Percentiles rank a stretch among this genome's conserved stretches.
Conservation (phyloP, 2,797 vertebrate species). For the Pseudochromis fuscus region DNA sequence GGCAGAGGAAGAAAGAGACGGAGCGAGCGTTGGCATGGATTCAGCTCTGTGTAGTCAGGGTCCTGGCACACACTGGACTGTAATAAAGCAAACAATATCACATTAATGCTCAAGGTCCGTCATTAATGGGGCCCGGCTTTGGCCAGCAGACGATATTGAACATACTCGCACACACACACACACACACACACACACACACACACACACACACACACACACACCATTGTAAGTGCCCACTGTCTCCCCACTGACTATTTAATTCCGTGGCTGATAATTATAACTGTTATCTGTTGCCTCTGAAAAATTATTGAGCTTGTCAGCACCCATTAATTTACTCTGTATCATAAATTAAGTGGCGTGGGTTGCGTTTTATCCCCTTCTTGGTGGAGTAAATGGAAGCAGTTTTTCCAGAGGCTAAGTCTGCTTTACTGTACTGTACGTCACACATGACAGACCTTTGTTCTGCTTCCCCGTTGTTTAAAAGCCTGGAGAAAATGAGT, state of each 20-base stretch:
- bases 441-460: constrained; percentile 58
- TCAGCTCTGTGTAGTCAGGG: constrained; percentile 51
- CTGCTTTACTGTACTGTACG: constrained; percentile 54
- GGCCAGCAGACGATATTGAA: constrained; percentile 41
- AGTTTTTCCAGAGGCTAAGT: constrained; percentile 59
- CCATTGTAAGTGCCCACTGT: constrained; percentile 32
- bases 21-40: constrained; percentile 54
- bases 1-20: constrained; percentile 10
- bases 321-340: constrained; percentile 71
- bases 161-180: constrained; percentile 12
- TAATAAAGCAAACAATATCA: constrained; percentile 79
- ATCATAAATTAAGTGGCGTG: constrained; percentile 70
- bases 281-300: constrained; percentile 71
- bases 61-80: constrained; percentile 56
- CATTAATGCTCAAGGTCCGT: constrained; percentile 69
- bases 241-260: constrained; percentile 61
- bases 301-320: constrained; percentile 76
- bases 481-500: constrained; percentile 64
- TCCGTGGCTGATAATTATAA: constrained; percentile 71
- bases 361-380: constrained; percentile 60
- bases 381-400: constrained; percentile 50
- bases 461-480: constrained; percentile 55
- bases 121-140: constrained; percentile 59
- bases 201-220: constrained; percentile 1
- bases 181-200: not conserved